A percentile compares a stretch with the other conserved stretches of the same genome.
Evolutionary conservation across 2,113 vertebrate species (phyloP).

Genomic region (Chaenogobius annularis): DNA sequence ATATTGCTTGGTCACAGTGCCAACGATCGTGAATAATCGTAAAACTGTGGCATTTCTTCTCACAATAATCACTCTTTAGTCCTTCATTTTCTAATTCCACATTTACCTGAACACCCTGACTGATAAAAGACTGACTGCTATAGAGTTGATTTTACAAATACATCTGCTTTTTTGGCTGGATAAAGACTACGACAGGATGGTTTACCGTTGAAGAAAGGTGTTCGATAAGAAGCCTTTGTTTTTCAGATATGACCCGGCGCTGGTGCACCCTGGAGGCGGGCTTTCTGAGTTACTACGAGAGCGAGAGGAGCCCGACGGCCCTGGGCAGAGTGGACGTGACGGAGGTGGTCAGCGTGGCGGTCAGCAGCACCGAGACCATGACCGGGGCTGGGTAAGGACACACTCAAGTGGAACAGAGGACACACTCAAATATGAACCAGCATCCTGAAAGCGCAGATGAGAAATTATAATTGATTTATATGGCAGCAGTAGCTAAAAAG

Average conservation of each 20-base stretch:
- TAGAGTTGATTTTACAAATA: conserved; percentile 4
- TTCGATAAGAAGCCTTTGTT: conserved; percentile 8
- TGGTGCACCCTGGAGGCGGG: conserved; percentile 95
- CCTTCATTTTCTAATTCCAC: neutral
- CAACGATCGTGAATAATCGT: too few species aligned
- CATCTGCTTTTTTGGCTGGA: neutral
- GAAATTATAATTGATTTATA: too few species aligned
- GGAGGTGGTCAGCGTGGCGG: conserved; percentile 83
- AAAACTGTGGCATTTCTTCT: too few species aligned
- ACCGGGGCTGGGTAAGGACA: conserved; percentile 81
- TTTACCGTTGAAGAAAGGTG: neutral
- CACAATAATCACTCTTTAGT: too few species aligned
- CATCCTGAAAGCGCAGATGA: too few species aligned
- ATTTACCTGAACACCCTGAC: neutral
- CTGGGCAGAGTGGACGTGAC: conserved; percentile 84
- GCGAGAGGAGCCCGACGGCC: conserved; percentile 80
- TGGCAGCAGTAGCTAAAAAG: too few species aligned
- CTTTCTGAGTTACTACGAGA: conserved; percentile 93
- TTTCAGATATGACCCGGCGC: conserved; percentile 83
- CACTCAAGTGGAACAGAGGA: too few species aligned
- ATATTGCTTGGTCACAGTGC: too few species aligned
- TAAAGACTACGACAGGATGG: neutral
- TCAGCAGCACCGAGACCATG: conserved; percentile 79
- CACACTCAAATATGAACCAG: too few species aligned
- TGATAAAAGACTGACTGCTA: neutral